Evolutionary conservation across 2,797 vertebrate species (phyloP), one percentile per base, ranked within the genome.

Genomic region (Oreochromis mossambicus): DNA sequence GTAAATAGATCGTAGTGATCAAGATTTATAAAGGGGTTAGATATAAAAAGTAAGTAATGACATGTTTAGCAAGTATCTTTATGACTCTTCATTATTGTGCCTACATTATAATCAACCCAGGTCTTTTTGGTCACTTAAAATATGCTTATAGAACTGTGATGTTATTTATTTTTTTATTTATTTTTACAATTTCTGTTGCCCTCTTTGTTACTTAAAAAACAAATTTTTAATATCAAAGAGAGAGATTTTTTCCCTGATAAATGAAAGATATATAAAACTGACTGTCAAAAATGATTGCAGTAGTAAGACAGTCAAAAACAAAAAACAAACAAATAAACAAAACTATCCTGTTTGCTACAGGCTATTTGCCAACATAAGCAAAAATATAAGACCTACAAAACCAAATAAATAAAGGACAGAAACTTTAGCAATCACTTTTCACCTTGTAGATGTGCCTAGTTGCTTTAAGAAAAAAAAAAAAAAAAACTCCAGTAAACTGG

Each of bases 201-300:
- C 17, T n/a, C 17, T 36, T 36, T 34, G 9, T 9, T 9, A 38
- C 36, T 38, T 38, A 38, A 10, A 9, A 8, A 38, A 4, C 36
- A 38, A 9, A 4, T 4, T 38, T 38, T 10, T 38, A 38, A 38
- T 38, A 10, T 38, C 8, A 38, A 38, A 38, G 36, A 38, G 9
- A 38, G n/a, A n/a, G n/a, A 3, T 10, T 38, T 38, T 38, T 4
- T 5, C 38, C 15, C 0, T 34, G 2, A 0, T n/a, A 7, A 61
- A 63, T 63, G 6, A 63, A 63, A 12, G 58, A 63, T 36, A 63
- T 63, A 63, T 63, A 1, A 12, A n/a, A 12, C 58, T 7, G 4
- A 0, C 10, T 0, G 2, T 2, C 17, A 36, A 61, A 63, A 63
- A 36, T 36, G 1, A 12, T 1, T 61, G 17, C 0, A 61, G 58